phyloP scores from a whole-genome alignment of 2,797 vertebrate genomes.

The Gorsachius magnificus region DNA sequence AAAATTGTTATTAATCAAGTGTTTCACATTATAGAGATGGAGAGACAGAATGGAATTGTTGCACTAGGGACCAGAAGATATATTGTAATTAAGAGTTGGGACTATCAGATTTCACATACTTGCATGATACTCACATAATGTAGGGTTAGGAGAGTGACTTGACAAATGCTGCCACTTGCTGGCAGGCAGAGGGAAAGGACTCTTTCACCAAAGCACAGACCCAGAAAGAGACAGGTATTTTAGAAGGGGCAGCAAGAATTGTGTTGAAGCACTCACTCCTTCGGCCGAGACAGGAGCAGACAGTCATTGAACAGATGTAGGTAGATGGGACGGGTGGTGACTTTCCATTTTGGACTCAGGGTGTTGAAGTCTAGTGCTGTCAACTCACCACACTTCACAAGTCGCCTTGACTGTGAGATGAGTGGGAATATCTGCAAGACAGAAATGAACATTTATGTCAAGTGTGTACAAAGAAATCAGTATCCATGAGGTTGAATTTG shows the following conservation, averaged over 20 bases:
- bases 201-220: slow-evolving; percentile 57
- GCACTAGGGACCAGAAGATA: background rate
- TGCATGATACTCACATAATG: background rate
- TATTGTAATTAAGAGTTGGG: background rate
- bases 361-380: slow-evolving; percentile 75
- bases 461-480: background rate
- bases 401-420: slow-evolving; percentile 91
- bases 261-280: slow-evolving; percentile 87
- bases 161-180: slow-evolving; percentile 53
- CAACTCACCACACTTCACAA: slow-evolving; percentile 87
- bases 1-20: background rate
- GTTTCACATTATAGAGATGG: background rate
- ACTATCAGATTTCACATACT: background rate
- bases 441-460: background rate
- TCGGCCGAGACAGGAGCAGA: slow-evolving; percentile 89
- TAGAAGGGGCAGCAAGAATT: slow-evolving; percentile 52
- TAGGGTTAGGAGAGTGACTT: slow-evolving; percentile 23
- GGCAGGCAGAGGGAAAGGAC: slow-evolving; percentile 42
- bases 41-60: background rate
- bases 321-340: slow-evolving; percentile 85
- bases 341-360: slow-evolving; percentile 83
- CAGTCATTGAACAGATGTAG: slow-evolving; percentile 97
- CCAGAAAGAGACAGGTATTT: slow-evolving; percentile 33
- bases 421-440: slow-evolving; percentile 90
- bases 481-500: background rate